These are phyloP conservation scores for Psilanteris sp. DNA, from an alignment of 1,140 invertebrate genomes.

Conservation along the genomic window DNA sequence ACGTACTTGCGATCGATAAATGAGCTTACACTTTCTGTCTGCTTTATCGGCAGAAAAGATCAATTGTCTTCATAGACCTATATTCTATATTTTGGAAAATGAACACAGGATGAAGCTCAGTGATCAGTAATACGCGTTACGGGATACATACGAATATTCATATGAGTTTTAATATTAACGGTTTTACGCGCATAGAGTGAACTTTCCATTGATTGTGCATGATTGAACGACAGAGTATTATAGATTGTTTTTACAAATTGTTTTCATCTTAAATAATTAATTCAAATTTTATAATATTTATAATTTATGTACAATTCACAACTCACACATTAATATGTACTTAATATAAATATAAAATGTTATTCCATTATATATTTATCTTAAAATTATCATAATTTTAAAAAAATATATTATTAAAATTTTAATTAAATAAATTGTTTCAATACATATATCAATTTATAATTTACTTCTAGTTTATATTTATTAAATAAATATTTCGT, in stretches of 20 bases:
- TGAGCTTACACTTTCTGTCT: conserved; percentile 39
- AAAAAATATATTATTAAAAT: no score
- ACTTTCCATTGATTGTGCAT: conserved; percentile 7
- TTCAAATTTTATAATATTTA: background rate
- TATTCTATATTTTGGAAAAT: conserved; percentile 50
- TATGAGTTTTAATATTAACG: conserved; percentile 26
- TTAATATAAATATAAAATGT: no score
- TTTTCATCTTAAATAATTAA: conserved; percentile 10
- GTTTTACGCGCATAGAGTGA: conserved; percentile 34
- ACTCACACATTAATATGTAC: no score
- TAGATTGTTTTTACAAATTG: conserved; percentile 1
- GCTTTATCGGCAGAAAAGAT: conserved; percentile 51
- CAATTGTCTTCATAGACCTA: conserved; percentile 46
- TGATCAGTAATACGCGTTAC: conserved; percentile 53
- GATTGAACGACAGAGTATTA: conserved; percentile 6
- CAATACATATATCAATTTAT: no score
- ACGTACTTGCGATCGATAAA: conserved; percentile 38
- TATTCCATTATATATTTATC: no score
- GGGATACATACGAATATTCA: conserved; percentile 45
- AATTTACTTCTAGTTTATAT: no score
- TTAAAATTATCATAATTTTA: no score
- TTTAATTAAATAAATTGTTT: no score
- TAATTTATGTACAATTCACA: conserved; percentile 1
- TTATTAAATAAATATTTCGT: no score
- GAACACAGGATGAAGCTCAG: conserved; percentile 62